phyloP scores from a whole-genome alignment of 2,888 invertebrate species.

The Oasisia sp. region DNA sequence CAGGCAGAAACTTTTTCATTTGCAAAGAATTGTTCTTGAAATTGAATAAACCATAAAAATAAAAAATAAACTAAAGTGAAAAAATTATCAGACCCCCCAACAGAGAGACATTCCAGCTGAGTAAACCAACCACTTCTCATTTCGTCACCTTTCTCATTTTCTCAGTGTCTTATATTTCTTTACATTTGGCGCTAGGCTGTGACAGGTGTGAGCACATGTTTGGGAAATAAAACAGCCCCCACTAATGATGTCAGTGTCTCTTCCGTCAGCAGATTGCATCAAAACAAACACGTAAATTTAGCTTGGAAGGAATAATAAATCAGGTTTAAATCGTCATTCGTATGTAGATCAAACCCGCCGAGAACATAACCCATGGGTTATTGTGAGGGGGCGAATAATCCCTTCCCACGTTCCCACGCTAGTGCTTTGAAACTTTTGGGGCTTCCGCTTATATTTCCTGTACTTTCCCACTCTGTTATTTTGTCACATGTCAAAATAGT shows the following conservation, averaged over 20 bases:
- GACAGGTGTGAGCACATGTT: background rate
- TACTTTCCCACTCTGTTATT: background rate
- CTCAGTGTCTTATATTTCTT: background rate
- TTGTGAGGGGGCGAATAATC: background rate
- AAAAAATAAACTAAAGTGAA: background rate
- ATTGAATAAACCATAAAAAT: background rate
- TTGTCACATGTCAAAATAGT: constrained; percentile 3
- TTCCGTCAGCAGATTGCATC: background rate
- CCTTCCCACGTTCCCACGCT: background rate
- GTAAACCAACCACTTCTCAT: background rate
- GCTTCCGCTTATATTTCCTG: background rate
- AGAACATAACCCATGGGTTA: background rate
- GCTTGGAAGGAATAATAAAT: background rate
- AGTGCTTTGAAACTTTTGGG: background rate
- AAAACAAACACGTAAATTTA: background rate
- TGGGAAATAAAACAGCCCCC: background rate
- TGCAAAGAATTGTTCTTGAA: background rate
- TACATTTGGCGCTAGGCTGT: background rate
- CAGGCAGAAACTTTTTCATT: background rate
- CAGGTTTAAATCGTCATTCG: background rate
- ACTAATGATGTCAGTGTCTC: background rate
- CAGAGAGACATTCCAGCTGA: background rate
- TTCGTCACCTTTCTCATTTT: background rate
- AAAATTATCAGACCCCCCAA: background rate
- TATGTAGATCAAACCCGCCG: background rate